Evolutionary conservation across 2,888 invertebrate genomes (phyloP).

Genomic region (Andrena hattorfiana): DNA sequence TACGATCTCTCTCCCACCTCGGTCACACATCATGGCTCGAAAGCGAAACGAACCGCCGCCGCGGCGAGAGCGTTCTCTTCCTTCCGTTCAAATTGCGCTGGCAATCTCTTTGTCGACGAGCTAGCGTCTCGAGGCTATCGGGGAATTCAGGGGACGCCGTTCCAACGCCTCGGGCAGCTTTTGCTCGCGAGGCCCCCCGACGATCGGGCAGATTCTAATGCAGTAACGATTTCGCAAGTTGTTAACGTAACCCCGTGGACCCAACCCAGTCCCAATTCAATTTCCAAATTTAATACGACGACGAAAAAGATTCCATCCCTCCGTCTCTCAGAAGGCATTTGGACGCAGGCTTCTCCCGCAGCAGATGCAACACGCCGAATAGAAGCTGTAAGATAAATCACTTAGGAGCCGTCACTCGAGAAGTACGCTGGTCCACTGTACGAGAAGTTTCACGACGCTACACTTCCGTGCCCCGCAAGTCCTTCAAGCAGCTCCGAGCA

Average conservation of each 20-base stretch:
- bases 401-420: neutral
- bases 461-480: neutral
- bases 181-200: neutral
- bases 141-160: constrained; percentile 41
- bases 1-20: constrained; percentile 68
- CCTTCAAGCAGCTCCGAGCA: neutral
- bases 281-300: no score
- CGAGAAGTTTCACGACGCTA: neutral
- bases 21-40: constrained; percentile 68
- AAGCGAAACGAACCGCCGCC: constrained; percentile 61
- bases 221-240: no score
- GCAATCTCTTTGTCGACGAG: constrained; percentile 48
- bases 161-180: neutral
- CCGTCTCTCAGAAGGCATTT: no score
- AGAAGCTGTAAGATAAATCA: neutral
- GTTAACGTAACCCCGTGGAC: no score
- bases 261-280: no score
- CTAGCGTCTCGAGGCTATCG: constrained; percentile 33
- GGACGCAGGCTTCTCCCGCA: no score
- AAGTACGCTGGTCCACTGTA: neutral
- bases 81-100: constrained; percentile 66
- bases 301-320: no score
- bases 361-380: neutral
- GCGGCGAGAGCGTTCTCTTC: constrained; percentile 40
- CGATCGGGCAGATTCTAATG: constrained; percentile 17